These are phyloP conservation scores for Brenthis hecate DNA, from an alignment of 2,888 invertebrate species.

Conservation along the genomic window DNA sequence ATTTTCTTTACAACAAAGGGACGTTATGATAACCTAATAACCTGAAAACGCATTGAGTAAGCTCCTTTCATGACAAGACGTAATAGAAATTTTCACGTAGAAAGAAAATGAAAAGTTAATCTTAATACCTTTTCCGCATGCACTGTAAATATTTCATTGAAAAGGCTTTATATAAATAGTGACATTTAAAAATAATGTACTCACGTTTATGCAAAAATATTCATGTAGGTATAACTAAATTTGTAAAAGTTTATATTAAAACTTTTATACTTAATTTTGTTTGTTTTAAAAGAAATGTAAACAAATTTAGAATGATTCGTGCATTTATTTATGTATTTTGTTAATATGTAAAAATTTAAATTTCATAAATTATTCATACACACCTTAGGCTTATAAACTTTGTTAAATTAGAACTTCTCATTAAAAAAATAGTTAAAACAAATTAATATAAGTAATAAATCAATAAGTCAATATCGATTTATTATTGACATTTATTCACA, in stretches of 20 bases:
- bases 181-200: conserved; percentile 31
- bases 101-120: conserved; percentile 78
- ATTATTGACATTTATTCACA: too few relatives aligned
- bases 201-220: conserved; percentile 6
- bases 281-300: too few relatives aligned
- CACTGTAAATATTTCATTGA: conserved; percentile 61
- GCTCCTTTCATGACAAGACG: conserved; percentile 76
- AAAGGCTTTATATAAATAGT: conserved; percentile 50
- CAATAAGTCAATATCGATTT: too few relatives aligned
- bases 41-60: conserved; percentile 64
- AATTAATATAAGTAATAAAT: too few relatives aligned
- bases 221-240: neutral
- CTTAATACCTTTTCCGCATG: conserved; percentile 75
- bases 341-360: too few relatives aligned
- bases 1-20: conserved; percentile 37
- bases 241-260: conserved; percentile 3
- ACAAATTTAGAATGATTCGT: too few relatives aligned
- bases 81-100: conserved; percentile 63
- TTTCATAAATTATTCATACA: too few relatives aligned
- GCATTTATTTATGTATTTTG: too few relatives aligned
- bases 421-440: too few relatives aligned
- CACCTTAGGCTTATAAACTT: too few relatives aligned
- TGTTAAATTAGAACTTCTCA: too few relatives aligned
- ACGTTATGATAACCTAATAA: conserved; percentile 66
- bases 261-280: neutral